Base-by-base conservation (phyloP, 1,140 invertebrate genomes). In the Tribolium castaneum region DNA sequence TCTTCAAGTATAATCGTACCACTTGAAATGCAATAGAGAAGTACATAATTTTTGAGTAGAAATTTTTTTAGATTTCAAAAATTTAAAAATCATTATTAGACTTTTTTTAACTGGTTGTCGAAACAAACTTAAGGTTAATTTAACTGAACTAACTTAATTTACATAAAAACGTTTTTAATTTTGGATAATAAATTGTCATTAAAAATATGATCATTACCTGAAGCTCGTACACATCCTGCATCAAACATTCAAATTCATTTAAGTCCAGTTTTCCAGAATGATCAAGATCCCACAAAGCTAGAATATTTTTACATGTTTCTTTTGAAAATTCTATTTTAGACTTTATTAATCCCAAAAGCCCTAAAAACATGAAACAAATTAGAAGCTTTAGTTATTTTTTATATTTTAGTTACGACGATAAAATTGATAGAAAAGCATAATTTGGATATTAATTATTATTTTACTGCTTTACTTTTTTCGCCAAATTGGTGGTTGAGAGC, bases 271-370 rank as follows among this genome's bases (percentile, higher is more conserved):
- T 66, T 12, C 59, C 59, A 35, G 30, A 13, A 39, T 66, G 34
- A 66, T 66, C 10, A 13, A 12, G 1, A 14, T 66, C 59, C 25
- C 59, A 66, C 12, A 66, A 39, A n/a, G 25, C 30, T 3, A 66
- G 10, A 35, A 66, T 66, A 35, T 66, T 34, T 66, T 66, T 7
- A 66, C 59, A 66, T 12, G 59, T 35, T 1, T 34, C 25, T 66
- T 66, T 66, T 6, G 59, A 66, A 35, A 66, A 66, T 66, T 9
- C 34, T 34, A 13, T 35, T 35, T 66, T 66, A 10, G 56, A 25
- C 56, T 62, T 30, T 6, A 12, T 30, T 12, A 62, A 62, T 1
- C 56, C 30, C 3, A 66, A 66, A 12, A 39, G 1, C 34, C 2
- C 25, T 35, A 14, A 13, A 66, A 59, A 25, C 9, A n/a, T 6